These are phyloP conservation scores for Polyergus mexicanus DNA, from an alignment of 1,140 invertebrate genomes.

Conservation along the genomic window DNA sequence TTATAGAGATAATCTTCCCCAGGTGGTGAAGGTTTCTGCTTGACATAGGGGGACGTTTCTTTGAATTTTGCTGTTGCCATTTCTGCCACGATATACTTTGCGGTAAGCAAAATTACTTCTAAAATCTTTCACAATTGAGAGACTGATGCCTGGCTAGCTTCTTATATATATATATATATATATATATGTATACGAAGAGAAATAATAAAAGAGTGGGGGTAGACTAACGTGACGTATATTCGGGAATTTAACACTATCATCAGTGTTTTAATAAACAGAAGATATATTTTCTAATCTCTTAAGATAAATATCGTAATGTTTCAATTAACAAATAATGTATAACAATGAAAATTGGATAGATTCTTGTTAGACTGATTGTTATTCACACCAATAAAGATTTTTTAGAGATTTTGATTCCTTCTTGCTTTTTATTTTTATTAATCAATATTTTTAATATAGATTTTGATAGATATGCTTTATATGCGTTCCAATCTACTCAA, in stretches of 20 bases:
- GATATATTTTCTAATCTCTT: constrained; percentile 5
- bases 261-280: neutral
- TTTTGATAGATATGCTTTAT: neutral
- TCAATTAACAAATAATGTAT: neutral
- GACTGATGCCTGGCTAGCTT: neutral
- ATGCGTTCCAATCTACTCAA: neutral
- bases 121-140: neutral
- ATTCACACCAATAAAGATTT: neutral
- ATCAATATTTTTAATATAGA: neutral
- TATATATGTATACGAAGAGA: constrained; percentile 8
- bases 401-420: neutral
- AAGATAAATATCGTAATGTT: neutral
- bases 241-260: neutral
- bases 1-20: constrained; percentile 79
- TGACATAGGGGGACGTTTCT: constrained; percentile 72
- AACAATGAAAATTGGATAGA: neutral
- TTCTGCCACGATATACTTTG: neutral
- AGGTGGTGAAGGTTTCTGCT: constrained; percentile 58
- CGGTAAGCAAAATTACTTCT: neutral
- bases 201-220: neutral
- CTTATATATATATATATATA: constrained; percentile 35
- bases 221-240: neutral
- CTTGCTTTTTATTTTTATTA: neutral
- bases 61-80: constrained; percentile 80
- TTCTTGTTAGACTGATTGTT: neutral